A percentile compares a stretch with the other conserved stretches of the same genome.
Conservation (phyloP, 2,888 invertebrate species). For the Augiades crinisus region DNA sequence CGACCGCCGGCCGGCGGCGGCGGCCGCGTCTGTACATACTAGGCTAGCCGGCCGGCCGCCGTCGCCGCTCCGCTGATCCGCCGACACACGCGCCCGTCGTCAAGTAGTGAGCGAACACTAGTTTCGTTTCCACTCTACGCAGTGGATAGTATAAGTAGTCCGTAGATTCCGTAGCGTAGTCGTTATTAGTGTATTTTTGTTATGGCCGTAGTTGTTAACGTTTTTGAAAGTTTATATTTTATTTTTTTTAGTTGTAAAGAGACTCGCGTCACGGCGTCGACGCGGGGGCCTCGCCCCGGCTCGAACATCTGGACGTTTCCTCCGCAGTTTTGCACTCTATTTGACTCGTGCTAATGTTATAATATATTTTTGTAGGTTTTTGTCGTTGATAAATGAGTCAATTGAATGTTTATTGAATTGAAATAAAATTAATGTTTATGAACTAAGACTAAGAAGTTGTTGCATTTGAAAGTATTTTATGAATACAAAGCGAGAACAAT, state of each 20-base stretch:
- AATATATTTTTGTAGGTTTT: slow-evolving; percentile 80
- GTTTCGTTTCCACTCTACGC: slow-evolving; percentile 74
- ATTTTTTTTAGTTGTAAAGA: slow-evolving; percentile 69
- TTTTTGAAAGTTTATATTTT: slow-evolving; percentile 75
- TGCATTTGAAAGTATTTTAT: slow-evolving; percentile 81
- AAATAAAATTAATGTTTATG: slow-evolving; percentile 75
- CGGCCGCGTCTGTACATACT: slow-evolving; percentile 44
- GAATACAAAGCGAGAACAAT: slow-evolving; percentile 80
- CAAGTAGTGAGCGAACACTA: slow-evolving; percentile 72
- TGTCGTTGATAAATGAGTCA: slow-evolving; percentile 80
- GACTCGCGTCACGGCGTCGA: slow-evolving; percentile 57
- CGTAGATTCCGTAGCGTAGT: slow-evolving; percentile 77
- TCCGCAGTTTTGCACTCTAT: slow-evolving; percentile 49
- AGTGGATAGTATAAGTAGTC: slow-evolving; percentile 75
- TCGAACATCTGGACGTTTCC: slow-evolving; percentile 44
- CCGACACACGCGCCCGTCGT: slow-evolving; percentile 47
- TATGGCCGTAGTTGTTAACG: slow-evolving; percentile 80
- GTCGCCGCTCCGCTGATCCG: slow-evolving; percentile 31
- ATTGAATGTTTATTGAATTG: slow-evolving; percentile 79
- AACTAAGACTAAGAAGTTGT: slow-evolving; percentile 79
- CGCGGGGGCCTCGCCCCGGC: slow-evolving; percentile 37
- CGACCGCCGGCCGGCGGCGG: slow-evolving; percentile 43
- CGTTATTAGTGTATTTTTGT: slow-evolving; percentile 78
- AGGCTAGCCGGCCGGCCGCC: slow-evolving; percentile 41
- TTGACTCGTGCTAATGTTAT: slow-evolving; percentile 76